Evolutionary conservation across 2,888 invertebrate species (phyloP).

Genomic region (Scaptodrosophila latifasciaeformis): DNA sequence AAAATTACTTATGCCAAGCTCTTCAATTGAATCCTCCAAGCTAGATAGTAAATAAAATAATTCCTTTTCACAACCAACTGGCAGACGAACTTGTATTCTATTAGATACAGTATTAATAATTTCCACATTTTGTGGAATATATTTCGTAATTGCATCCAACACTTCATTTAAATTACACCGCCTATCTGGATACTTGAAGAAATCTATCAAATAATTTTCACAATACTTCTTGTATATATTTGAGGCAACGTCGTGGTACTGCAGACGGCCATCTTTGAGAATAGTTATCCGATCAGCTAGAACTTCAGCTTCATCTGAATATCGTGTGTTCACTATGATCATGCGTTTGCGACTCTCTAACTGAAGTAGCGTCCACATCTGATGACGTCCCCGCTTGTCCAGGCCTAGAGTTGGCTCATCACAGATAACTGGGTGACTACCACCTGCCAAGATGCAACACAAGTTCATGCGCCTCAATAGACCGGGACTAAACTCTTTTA

Average conservation of each 20-base stretch:
- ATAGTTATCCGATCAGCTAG: conserved; percentile 23
- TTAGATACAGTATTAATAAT: no score
- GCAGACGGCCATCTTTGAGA: conserved; percentile 4
- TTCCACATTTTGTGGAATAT: no score
- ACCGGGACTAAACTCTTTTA: background rate
- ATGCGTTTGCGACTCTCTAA: conserved; percentile 5
- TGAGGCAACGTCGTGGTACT: conserved; percentile 8
- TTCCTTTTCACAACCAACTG: no score
- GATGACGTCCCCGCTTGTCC: background rate
- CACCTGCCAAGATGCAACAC: conserved; percentile 22
- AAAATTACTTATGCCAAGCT: no score
- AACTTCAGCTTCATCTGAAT: conserved; percentile 15
- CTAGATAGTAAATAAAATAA: no score
- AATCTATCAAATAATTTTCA: background rate
- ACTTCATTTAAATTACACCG: no score
- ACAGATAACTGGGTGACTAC: conserved; percentile 13
- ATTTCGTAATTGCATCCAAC: no score
- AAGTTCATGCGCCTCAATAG: conserved; percentile 15
- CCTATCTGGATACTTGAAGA: no score
- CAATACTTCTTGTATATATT: background rate
- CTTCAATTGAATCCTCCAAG: no score
- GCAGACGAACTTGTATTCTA: no score
- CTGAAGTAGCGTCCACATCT: conserved; percentile 16
- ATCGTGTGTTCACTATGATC: conserved; percentile 11
- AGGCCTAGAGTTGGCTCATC: conserved; percentile 9